Percentiles rank a stretch among this genome's conserved stretches.
Evolutionary conservation across 1,140 invertebrate genomes (phyloP).

Genomic region (Archivesica marissinica): DNA sequence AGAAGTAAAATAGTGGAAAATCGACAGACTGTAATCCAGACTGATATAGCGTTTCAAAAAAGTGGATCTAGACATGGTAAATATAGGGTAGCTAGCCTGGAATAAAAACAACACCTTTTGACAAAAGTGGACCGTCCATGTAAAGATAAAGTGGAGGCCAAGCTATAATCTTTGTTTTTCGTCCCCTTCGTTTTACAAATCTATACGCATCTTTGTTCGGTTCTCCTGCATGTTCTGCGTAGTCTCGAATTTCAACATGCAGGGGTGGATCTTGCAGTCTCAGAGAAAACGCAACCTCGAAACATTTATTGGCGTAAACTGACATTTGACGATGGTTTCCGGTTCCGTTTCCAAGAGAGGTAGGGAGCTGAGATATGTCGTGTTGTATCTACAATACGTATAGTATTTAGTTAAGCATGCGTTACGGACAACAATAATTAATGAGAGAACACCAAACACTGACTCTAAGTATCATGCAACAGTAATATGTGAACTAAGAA

Average conservation of each 20-base stretch:
- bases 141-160: conserved; percentile 43
- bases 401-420: no score
- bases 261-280: conserved; percentile 29
- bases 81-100: no score
- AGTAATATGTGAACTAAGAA: no score
- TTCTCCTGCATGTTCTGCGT: neutral
- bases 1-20: no score
- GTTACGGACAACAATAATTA: no score
- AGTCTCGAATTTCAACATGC: neutral
- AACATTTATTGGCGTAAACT: conserved; percentile 33
- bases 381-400: neutral
- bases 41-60: no score
- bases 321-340: neutral
- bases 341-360: neutral
- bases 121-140: conserved; percentile 5
- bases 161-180: conserved; percentile 24
- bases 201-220: conserved; percentile 5
- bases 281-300: neutral
- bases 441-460: no score
- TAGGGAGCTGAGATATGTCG: neutral
- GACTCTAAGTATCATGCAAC: no score
- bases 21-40: no score
- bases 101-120: conserved; percentile 40
- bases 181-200: conserved; percentile 12
- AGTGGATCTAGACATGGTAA: no score